Evolutionary conservation across 2,888 invertebrate genomes (phyloP), one percentile per base, ranked within the genome.

Genomic region (Schizotus pectinicornis): DNA sequence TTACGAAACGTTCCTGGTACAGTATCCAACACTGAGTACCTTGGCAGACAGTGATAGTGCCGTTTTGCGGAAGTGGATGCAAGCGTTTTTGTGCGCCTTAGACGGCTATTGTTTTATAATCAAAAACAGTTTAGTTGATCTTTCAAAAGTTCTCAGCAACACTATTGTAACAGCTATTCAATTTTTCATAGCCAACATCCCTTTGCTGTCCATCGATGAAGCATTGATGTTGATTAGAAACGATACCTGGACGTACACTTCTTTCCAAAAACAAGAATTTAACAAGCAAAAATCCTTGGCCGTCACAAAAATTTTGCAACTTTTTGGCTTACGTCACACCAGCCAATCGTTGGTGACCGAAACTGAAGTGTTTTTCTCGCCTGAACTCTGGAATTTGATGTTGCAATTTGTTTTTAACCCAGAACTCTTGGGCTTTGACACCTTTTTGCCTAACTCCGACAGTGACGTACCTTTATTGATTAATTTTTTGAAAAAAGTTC

Each of bases 81-180:
- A 78, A 33, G 66, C 69, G 7, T 70, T 85, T 1, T 61, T 80
- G 2, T 75, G 79, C 33, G 74, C 77, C 31, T 68, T 85, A 2
- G 82, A 85, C 59, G 76, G 73, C 1, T 72, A 68, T 32, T 67
- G 63, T 49, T 78, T 76, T 63, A 49, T 73, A 0, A 51, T 67
- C 2, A 71, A 67, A 46, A 65, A 74, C 43, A 63, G 62, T 31
- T 54, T 70, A 9, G 46, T n/a, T 7, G 6, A 14, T 6, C 12
- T 31, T 43, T 14, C 50, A 31, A 39, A 42, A 1, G 37, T 54
- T 34, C n/a, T 48, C 12, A 46, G 45, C 8, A 13, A 56, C 7
- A 53, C 35, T 31, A 59, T 69, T n/a, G 52, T 69, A 33, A 50
- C 8, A 12, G 67, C 69, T 9, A 56, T 73, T n/a, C 46, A 62